phyloP scores from a whole-genome alignment of 2,797 vertebrate species.

The Spinus pinus region DNA sequence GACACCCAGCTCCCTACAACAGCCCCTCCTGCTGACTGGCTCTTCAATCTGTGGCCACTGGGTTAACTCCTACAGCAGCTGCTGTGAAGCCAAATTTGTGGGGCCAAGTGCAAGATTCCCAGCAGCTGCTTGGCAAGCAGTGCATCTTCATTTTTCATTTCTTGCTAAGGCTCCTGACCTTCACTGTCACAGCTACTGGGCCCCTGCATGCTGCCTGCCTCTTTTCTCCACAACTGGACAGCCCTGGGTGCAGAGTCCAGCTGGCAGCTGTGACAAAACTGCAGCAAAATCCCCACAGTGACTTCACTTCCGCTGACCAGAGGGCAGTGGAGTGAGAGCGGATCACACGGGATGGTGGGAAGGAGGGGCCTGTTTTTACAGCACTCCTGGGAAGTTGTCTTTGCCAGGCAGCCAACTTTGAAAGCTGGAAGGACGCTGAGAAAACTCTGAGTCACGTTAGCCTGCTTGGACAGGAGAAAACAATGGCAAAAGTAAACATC shows the following conservation, averaged over 20 bases:
- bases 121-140: neutral
- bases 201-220: neutral
- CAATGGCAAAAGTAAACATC: constrained; percentile 39
- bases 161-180: neutral
- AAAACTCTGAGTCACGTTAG: constrained; percentile 42
- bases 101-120: neutral
- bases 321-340: neutral
- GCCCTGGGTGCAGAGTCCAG: neutral
- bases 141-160: neutral
- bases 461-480: constrained; percentile 18
- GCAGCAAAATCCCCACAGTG: neutral
- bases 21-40: neutral
- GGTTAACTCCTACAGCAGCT: neutral
- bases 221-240: neutral
- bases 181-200: neutral
- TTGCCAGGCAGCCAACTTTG: constrained; percentile 1
- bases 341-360: neutral
- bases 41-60: neutral
- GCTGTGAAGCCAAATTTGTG: neutral
- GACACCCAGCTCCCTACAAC: neutral
- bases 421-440: constrained; percentile 8
- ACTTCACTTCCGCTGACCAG: neutral
- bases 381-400: constrained; percentile 26
- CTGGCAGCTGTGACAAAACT: constrained; percentile 1
- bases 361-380: constrained; percentile 27